These are phyloP conservation scores for Acrobasis consociella DNA, from an alignment of 2,888 invertebrate species.

Conservation along the genomic window DNA sequence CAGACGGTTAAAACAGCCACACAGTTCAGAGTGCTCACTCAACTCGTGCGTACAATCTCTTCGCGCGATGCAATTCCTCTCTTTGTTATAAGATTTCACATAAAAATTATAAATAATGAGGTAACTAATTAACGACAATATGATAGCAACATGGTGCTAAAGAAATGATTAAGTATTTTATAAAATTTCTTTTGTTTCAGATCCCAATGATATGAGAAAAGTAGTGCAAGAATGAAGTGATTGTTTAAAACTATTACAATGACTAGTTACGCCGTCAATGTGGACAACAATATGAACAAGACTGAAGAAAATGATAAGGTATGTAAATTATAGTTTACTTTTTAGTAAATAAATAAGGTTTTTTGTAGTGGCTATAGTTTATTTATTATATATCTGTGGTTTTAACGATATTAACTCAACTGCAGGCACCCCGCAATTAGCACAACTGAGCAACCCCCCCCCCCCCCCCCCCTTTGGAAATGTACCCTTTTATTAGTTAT, in stretches of 20 bases:
- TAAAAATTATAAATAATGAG: background rate
- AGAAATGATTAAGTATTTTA: background rate
- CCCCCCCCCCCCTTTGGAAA: too few relatives aligned
- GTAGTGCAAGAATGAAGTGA: slow-evolving; percentile 10
- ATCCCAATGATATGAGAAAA: background rate
- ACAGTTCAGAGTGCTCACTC: background rate
- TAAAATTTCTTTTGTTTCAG: slow-evolving; percentile 24
- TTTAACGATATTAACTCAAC: too few relatives aligned
- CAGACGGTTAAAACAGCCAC: background rate
- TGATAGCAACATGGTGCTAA: too few relatives aligned
- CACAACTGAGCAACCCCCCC: too few relatives aligned
- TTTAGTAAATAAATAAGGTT: too few relatives aligned
- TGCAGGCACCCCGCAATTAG: too few relatives aligned
- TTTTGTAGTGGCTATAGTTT: too few relatives aligned
- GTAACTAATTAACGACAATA: background rate
- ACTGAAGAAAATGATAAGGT: slow-evolving; percentile 47
- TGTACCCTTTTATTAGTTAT: too few relatives aligned
- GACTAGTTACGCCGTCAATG: slow-evolving; percentile 54
- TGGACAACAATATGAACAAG: slow-evolving; percentile 71
- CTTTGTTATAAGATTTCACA: background rate
- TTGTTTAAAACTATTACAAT: slow-evolving; percentile 36
- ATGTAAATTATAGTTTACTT: slow-evolving; percentile 39
- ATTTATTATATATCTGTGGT: too few relatives aligned
- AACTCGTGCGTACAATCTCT: too few relatives aligned
- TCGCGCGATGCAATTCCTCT: background rate